Conservation (phyloP, 2,797 vertebrate species). For the Falco concolor region DNA sequence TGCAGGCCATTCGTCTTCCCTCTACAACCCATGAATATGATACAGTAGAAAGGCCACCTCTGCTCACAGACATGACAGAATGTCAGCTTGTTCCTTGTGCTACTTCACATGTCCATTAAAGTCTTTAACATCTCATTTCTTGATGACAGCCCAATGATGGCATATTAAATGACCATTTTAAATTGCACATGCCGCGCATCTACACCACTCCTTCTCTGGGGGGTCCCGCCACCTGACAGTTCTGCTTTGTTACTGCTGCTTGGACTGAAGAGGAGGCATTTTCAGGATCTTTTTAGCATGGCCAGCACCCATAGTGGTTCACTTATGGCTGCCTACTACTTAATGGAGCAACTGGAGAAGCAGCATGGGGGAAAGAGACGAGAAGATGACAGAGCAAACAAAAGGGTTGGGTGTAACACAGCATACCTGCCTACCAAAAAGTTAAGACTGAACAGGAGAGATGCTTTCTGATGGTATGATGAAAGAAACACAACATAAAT, state of each 20-base stretch:
- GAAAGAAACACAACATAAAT: background rate
- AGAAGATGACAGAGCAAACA: background rate
- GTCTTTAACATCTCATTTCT: background rate
- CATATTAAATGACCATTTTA: background rate
- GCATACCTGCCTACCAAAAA: fast-evolving
- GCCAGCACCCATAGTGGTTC: background rate
- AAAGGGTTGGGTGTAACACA: background rate
- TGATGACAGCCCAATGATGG: background rate
- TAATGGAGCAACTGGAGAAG: background rate
- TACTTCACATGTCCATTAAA: background rate
- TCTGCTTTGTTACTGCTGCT: background rate
- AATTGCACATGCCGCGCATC: background rate
- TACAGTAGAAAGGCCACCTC: background rate
- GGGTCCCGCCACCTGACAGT: background rate
- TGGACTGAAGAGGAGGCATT: background rate
- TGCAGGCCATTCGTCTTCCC: background rate
- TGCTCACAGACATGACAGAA: background rate
- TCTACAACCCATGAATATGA: background rate
- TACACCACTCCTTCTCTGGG: background rate
- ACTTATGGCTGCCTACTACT: background rate
- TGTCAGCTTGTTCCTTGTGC: background rate
- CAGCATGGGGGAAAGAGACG: background rate
- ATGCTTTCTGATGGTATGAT: background rate
- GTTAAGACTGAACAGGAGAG: background rate
- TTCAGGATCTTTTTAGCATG: background rate